Evolutionary conservation across 2,888 invertebrate species (phyloP).

Genomic region (Chironomus riparius): DNA sequence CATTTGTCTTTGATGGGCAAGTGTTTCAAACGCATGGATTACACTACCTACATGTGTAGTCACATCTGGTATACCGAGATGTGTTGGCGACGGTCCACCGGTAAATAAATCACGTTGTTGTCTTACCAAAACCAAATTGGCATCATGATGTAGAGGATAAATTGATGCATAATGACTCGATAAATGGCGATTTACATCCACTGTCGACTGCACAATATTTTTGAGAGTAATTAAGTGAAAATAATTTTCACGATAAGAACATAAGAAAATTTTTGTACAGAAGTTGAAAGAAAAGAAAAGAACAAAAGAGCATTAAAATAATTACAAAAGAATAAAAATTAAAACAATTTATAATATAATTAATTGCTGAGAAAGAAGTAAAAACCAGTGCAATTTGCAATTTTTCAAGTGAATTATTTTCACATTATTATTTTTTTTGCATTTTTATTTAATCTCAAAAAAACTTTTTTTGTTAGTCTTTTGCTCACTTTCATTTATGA

Average conservation of each 20-base stretch:
- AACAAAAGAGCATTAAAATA: not conserved
- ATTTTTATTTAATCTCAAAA: not conserved
- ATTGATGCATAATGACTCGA: conserved; percentile 11
- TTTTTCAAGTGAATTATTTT: not conserved
- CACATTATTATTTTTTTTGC: not conserved
- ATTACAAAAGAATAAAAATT: not conserved
- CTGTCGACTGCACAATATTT: not conserved
- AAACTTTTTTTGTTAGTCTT: not conserved
- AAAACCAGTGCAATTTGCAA: not conserved
- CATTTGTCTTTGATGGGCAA: conserved; percentile 34
- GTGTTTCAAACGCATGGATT: conserved; percentile 41
- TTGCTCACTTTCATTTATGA: not conserved
- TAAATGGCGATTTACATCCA: not conserved
- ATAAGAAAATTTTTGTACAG: not conserved
- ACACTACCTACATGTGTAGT: conserved; percentile 41
- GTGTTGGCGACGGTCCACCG: conserved; percentile 33
- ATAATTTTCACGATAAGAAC: not conserved
- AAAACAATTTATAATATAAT: not conserved
- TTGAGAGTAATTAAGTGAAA: not conserved
- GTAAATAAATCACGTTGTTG: conserved; percentile 41
- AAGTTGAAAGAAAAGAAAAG: not conserved
- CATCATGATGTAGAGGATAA: conserved; percentile 30
- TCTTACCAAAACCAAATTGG: conserved; percentile 37
- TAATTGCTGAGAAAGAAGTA: too few relatives aligned
- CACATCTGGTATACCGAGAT: conserved; percentile 40